phyloP scores from a whole-genome alignment of 2,888 invertebrate genomes.

The Phymatocera aterrima region DNA sequence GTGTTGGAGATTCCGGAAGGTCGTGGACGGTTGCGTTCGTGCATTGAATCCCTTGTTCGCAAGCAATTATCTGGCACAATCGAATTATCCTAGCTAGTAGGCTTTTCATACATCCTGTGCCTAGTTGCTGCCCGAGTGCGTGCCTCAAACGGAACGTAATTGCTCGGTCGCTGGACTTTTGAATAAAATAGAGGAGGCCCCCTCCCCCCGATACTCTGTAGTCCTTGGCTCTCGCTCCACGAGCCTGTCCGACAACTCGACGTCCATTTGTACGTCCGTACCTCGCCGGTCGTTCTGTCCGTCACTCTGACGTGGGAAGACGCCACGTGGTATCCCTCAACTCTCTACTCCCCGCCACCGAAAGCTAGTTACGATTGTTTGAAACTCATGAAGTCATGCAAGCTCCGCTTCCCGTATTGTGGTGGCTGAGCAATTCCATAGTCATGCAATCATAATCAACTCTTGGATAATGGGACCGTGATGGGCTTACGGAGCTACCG shows the following conservation, averaged over 20 bases:
- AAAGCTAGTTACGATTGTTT: slow-evolving; percentile 73
- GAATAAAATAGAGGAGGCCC: slow-evolving; percentile 73
- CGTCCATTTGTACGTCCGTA: slow-evolving; percentile 63
- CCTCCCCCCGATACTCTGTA: too few species aligned
- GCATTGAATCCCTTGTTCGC: slow-evolving; percentile 30
- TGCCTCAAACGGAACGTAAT: slow-evolving; percentile 62
- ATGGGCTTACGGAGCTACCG: background rate
- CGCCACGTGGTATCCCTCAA: slow-evolving; percentile 61
- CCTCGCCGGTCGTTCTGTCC: slow-evolving; percentile 69
- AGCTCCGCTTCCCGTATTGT: slow-evolving; percentile 55
- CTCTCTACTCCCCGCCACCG: slow-evolving; percentile 64
- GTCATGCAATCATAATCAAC: slow-evolving; percentile 72
- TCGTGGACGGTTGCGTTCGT: slow-evolving; percentile 42
- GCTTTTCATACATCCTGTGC: slow-evolving; percentile 65
- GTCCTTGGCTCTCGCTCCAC: slow-evolving; percentile 47
- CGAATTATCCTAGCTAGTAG: slow-evolving; percentile 66
- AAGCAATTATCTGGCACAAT: slow-evolving; percentile 70
- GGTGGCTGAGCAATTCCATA: slow-evolving; percentile 64
- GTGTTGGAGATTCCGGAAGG: slow-evolving; percentile 33
- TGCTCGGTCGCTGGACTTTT: slow-evolving; percentile 72
- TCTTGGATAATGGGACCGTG: slow-evolving; percentile 59
- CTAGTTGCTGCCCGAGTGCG: slow-evolving; percentile 52
- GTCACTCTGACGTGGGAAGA: slow-evolving; percentile 75
- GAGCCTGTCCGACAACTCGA: slow-evolving; percentile 61
- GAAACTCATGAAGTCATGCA: slow-evolving; percentile 72